Evolutionary conservation across 92 coral and sea anemone genomes (phyloP).

Genomic region (Desmophyllum pertusum): DNA sequence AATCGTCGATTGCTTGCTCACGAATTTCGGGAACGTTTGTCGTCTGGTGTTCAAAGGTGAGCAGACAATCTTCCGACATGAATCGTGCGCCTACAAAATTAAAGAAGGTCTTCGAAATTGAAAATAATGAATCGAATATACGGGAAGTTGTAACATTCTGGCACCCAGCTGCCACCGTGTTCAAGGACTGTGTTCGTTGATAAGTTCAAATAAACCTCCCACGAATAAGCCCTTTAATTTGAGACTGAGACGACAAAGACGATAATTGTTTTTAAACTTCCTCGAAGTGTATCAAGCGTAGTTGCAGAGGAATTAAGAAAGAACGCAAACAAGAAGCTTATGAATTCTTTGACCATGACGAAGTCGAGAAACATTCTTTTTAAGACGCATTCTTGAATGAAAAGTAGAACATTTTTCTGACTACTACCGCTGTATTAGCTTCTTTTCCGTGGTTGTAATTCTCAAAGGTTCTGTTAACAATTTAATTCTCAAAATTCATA

Average conservation of each 20-base stretch:
- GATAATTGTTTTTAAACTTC: not conserved
- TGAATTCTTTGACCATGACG: not conserved
- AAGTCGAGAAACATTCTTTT: not conserved
- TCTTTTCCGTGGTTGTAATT: not conserved
- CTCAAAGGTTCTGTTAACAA: not conserved
- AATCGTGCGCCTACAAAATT: not conserved
- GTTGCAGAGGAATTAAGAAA: slow-evolving; percentile 7
- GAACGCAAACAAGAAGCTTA: not conserved
- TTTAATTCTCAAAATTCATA: not conserved
- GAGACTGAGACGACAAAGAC: not conserved
- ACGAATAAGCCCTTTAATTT: not conserved
- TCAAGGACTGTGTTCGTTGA: not conserved
- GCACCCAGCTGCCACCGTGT: not conserved
- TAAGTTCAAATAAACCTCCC: not conserved
- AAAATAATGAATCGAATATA: not conserved
- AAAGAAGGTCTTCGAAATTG: not conserved
- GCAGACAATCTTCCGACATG: not conserved
- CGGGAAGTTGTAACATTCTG: not conserved
- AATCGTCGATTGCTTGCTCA: not conserved
- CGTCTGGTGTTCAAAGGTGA: not conserved
- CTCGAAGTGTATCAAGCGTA: not conserved
- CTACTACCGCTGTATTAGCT: not conserved
- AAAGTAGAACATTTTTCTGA: no score
- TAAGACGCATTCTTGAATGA: not conserved
- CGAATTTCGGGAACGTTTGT: not conserved